Conservation (phyloP, 2,888 invertebrate species). For the Drosophila nr. perissopoda region DNA sequence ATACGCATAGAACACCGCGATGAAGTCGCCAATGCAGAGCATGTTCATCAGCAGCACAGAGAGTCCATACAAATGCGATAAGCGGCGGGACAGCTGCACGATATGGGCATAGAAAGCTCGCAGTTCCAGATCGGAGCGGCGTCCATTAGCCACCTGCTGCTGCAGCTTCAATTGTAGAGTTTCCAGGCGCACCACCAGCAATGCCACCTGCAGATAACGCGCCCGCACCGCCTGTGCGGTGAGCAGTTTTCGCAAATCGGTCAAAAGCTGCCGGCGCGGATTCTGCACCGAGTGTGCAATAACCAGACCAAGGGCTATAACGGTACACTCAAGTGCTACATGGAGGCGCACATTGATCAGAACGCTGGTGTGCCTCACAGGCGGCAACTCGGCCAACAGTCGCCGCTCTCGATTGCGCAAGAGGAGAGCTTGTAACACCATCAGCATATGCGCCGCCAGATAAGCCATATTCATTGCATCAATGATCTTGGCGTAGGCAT, state of each 20-base stretch:
- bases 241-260: constrained; percentile 28
- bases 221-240: constrained; percentile 58
- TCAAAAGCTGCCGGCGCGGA: background rate
- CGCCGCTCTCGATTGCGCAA: constrained; percentile 38
- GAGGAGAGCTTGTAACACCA: constrained; percentile 44
- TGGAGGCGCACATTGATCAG: constrained; percentile 20
- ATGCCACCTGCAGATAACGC: constrained; percentile 61
- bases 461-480: constrained; percentile 48
- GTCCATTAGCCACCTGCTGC: constrained; percentile 5
- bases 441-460: constrained; percentile 45
- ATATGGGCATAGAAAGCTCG: constrained; percentile 53
- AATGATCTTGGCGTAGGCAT: constrained; percentile 15
- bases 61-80: constrained; percentile 57
- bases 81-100: constrained; percentile 38
- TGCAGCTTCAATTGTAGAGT: constrained; percentile 43
- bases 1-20: constrained; percentile 48
- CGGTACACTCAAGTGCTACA: constrained; percentile 34
- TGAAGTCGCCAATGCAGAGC: constrained; percentile 67
- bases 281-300: background rate
- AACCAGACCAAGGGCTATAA: background rate
- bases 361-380: background rate
- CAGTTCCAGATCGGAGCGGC: constrained; percentile 11
- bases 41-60: constrained; percentile 67
- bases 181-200: constrained; percentile 64
- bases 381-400: constrained; percentile 46